phyloP scores from a whole-genome alignment of 1,140 invertebrate species.

The Aphaenogaster ashmeadi region DNA sequence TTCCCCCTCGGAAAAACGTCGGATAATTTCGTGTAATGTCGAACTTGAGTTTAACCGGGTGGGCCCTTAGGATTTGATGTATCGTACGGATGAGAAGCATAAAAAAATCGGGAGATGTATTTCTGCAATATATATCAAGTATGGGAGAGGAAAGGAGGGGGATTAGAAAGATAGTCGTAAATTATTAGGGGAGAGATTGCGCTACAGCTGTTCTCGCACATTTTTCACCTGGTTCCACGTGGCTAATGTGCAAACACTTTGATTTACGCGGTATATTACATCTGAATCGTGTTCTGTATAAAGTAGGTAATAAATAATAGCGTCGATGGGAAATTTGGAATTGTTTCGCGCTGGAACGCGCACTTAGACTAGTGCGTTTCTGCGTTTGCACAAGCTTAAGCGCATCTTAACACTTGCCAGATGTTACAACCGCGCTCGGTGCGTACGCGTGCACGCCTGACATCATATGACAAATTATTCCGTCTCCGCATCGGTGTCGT shows the following conservation, averaged over 20 bases:
- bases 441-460: conserved; percentile 33
- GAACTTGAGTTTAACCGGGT: background rate
- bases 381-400: conserved; percentile 18
- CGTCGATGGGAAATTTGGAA: background rate
- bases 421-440: conserved; percentile 33
- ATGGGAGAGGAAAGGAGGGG: background rate
- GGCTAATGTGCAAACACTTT: background rate
- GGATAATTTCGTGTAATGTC: background rate
- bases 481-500: conserved; percentile 49
- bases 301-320: background rate
- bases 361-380: too few relatives aligned
- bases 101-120: background rate
- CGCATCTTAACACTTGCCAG: conserved; percentile 43
- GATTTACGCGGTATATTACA: background rate
- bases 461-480: conserved; percentile 61
- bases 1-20: background rate
- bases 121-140: background rate
- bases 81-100: background rate
- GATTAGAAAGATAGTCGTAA: background rate
- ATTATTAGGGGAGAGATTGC: background rate
- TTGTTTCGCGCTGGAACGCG: background rate
- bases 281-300: background rate
- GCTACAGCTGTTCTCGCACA: background rate
- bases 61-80: background rate
- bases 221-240: background rate